Evolutionary conservation across 2,797 vertebrate species (phyloP).

Genomic region (Characodon lateralis): DNA sequence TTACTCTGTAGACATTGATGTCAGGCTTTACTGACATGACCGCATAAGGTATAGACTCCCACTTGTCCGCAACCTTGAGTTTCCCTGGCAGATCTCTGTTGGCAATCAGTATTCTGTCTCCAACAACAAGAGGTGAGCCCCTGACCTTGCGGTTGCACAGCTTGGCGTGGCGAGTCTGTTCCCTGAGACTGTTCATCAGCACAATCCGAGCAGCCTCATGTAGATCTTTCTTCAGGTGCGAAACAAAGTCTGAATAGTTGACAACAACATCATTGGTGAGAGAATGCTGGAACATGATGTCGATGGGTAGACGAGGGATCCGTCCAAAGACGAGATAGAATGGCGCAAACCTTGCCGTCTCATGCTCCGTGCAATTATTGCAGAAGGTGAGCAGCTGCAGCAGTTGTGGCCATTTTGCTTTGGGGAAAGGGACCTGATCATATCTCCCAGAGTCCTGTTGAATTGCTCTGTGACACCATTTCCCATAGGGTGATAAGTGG

Average conservation of each 20-base stretch:
- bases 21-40: too few relatives aligned
- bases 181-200: too few relatives aligned
- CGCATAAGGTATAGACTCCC: not conserved
- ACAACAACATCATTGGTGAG: not conserved
- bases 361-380: not conserved
- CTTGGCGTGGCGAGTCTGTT: not conserved
- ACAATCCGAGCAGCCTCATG: not conserved
- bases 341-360: not conserved
- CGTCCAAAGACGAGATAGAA: too few relatives aligned
- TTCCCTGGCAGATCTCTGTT: not conserved
- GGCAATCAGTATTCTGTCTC: not conserved
- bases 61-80: not conserved
- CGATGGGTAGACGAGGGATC: not conserved
- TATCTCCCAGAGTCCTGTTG: not conserved
- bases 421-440: not conserved
- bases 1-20: not conserved
- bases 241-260: not conserved
- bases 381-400: not conserved
- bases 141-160: not conserved
- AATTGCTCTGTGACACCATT: not conserved
- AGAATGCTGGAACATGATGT: not conserved
- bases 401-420: not conserved
- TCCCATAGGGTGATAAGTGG: not conserved
- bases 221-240: not conserved
- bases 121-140: not conserved